Evolutionary conservation across 2,113 vertebrate species (phyloP).

Genomic region (Microtus ochrogaster): DNA sequence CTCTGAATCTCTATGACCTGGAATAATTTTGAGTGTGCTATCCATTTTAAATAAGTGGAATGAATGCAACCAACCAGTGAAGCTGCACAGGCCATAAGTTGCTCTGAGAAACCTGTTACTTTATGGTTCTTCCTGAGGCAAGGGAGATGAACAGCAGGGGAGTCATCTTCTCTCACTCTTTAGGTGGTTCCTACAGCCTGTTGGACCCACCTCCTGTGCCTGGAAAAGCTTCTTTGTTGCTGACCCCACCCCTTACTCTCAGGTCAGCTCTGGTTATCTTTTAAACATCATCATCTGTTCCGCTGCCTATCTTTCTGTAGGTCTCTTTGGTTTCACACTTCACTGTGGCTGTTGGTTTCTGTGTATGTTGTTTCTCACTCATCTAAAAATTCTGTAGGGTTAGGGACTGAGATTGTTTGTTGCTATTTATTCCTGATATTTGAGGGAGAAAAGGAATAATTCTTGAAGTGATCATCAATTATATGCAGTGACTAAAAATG

Average conservation of each 20-base stretch:
- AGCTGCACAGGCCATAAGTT: not conserved
- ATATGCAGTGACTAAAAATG: not conserved
- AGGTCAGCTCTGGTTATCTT: not conserved
- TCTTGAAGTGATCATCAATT: not conserved
- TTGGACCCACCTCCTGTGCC: no score
- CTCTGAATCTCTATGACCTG: not conserved
- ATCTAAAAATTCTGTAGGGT: not conserved
- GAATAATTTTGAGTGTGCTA: not conserved
- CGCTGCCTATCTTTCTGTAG: not conserved
- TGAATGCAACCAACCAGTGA: not conserved
- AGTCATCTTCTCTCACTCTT: not conserved
- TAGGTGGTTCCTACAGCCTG: not conserved
- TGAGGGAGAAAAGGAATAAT: not conserved
- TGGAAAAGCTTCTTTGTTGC: not conserved
- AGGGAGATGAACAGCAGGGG: not conserved
- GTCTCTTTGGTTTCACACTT: not conserved
- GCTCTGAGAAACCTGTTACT: not conserved
- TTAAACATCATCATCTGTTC: not conserved
- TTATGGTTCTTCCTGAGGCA: not conserved
- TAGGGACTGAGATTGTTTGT: not conserved
- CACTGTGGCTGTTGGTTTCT: not conserved
- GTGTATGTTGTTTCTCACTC: not conserved
- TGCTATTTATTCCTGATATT: not conserved
- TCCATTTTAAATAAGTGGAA: not conserved
- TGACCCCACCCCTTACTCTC: not conserved